These are phyloP conservation scores for Scolanthus callimorphus DNA, from an alignment of 92 coral and sea anemone species.

Conservation along the genomic window DNA sequence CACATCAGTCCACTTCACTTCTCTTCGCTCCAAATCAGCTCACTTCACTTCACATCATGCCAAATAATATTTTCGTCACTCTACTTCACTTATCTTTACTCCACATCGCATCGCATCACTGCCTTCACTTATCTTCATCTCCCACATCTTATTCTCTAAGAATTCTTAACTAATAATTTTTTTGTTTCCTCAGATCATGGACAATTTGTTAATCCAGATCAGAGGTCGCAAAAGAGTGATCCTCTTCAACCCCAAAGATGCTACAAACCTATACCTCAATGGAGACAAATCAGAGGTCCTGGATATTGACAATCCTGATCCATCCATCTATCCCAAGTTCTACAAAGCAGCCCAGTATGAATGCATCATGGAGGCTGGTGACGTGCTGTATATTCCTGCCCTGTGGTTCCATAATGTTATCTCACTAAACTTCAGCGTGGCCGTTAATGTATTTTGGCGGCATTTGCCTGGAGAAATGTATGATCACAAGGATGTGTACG, in stretches of 20 bases:
- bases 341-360: constrained; percentile 43
- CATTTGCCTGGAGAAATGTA: constrained; percentile 54
- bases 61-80: too few relatives aligned
- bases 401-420: constrained; percentile 87
- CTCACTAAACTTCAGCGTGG: constrained; percentile 73
- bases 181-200: constrained; percentile 55
- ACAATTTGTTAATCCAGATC: constrained; percentile 67
- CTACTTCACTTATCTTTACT: too few relatives aligned
- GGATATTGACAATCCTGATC: constrained; percentile 70
- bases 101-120: too few relatives aligned
- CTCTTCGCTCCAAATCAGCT: too few relatives aligned
- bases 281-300: constrained; percentile 83
- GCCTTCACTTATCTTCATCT: too few relatives aligned
- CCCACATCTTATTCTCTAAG: too few relatives aligned
- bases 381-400: constrained; percentile 76
- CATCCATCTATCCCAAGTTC: constrained; percentile 56
- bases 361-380: constrained; percentile 71
- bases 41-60: too few relatives aligned
- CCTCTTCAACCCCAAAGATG: constrained; percentile 73
- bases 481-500: constrained; percentile 74
- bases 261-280: constrained; percentile 69
- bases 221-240: constrained; percentile 74
- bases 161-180: neutral
- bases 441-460: constrained; percentile 85
- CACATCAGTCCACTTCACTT: too few relatives aligned